Base-by-base conservation (phyloP, 2,888 invertebrate species). In the Pheosia tremula region DNA sequence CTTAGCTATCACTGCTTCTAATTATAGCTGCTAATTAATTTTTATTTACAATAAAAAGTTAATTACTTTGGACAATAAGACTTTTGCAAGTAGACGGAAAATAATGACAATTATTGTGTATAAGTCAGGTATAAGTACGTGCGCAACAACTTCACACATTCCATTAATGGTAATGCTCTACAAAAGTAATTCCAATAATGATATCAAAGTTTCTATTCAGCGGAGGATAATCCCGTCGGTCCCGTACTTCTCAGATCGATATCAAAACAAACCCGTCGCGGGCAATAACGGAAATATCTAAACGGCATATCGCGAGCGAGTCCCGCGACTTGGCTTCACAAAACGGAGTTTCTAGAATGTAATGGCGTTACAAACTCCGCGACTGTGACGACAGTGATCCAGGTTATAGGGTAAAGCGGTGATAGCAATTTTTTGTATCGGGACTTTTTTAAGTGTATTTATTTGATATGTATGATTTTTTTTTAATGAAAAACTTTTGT, bases 311-410 rank as follows among this genome's bases (percentile, higher is more conserved):
- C 68, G 68, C 59, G 68, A 60, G 65, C 64, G 50, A 24, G 8
- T 9, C 69, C 64, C 62, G 66, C 64, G 69, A 71, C 72, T 75
- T 73, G 58, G 70, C 69, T 79, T 50, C 78, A 78, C 80, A 80
- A 81, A 85, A 81, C 79, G 72, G 64, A 81, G 78, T 83, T 79
- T 75, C 74, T 72, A 79, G 76, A 73, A 75, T 69, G 74, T 84
- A 87, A 87, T 79, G 81, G 78, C 83, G 81, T 85, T 82, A 82
- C 82, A 72, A 83, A 84, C 81, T 86, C 80, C 67, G 71, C 68
- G 60, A 64, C 70, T 73, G 55, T 70, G 64, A 62, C 56, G 50
- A 9, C 62, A 56, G 53, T 37, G 67, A 61, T 49, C 38, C 56
- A 69, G 76, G 67, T 9, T 24, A 64, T 13, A 60, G 53, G 59